Evolutionary conservation across 2,888 invertebrate species (phyloP).

Genomic region (Chironomus riparius): DNA sequence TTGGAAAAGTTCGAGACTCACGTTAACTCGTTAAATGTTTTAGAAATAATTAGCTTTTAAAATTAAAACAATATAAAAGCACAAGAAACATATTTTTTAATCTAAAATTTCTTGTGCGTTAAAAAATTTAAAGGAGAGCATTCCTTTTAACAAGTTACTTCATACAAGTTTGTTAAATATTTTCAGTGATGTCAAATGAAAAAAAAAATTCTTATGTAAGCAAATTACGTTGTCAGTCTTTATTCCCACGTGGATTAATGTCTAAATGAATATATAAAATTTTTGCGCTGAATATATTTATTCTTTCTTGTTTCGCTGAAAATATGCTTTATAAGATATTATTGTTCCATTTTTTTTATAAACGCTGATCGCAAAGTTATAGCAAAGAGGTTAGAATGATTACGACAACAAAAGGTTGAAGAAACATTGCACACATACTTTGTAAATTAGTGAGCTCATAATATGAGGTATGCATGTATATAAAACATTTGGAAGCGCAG

Average conservation of each 20-base stretch:
- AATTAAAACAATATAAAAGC: no score
- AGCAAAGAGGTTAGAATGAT: not conserved
- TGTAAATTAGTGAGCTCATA: not conserved
- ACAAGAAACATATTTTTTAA: no score
- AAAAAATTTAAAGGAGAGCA: no score
- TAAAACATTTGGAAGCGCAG: not conserved
- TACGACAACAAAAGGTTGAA: not conserved
- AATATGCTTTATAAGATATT: constrained; percentile 3
- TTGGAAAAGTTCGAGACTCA: not conserved
- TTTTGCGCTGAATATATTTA: not conserved
- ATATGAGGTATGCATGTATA: not conserved
- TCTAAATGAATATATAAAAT: not conserved
- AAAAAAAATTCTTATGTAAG: not conserved
- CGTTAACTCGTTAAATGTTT: not conserved
- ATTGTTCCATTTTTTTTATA: not conserved
- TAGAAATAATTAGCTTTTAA: no score
- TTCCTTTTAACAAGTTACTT: no score
- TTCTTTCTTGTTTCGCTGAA: not conserved
- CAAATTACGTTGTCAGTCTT: constrained; percentile 21
- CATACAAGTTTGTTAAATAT: no score
- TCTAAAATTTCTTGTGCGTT: no score
- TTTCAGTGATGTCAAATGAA: not conserved
- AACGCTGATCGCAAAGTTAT: not conserved
- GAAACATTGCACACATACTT: not conserved
- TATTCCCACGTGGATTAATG: not conserved